phyloP scores from a whole-genome alignment of 2,888 invertebrate genomes.

The Cerceris ruficornis region DNA sequence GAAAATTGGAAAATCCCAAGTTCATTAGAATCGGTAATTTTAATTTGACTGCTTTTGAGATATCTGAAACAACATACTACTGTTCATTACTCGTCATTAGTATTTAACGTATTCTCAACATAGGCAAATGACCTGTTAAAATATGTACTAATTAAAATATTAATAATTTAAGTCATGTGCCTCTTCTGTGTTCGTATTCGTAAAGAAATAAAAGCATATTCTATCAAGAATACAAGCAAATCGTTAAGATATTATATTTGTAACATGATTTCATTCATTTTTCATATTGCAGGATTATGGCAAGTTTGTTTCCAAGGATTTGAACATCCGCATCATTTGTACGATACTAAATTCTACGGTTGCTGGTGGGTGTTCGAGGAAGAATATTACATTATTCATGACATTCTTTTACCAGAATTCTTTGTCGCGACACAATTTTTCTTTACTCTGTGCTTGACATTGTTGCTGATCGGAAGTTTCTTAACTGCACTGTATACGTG shows the following conservation, averaged over 20 bases:
- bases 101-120: not conserved
- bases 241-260: not conserved
- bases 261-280: not conserved
- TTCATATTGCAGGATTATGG: slow-evolving; percentile 91
- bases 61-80: not conserved
- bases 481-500: slow-evolving; percentile 89
- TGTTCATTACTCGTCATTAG: slow-evolving; percentile 1
- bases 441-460: slow-evolving; percentile 93
- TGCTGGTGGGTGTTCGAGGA: slow-evolving; percentile 99
- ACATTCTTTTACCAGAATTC: slow-evolving; percentile 94
- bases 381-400: slow-evolving; percentile 96
- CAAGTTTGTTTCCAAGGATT: slow-evolving; percentile 96
- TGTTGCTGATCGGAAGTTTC: slow-evolving; percentile 89
- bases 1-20: slow-evolving; percentile 88
- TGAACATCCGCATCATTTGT: slow-evolving; percentile 92
- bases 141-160: too few species aligned
- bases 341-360: slow-evolving; percentile 91
- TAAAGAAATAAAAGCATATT: too few species aligned
- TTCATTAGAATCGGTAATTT: slow-evolving; percentile 90
- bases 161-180: too few species aligned
- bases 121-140: not conserved
- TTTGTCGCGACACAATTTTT: slow-evolving; percentile 97
- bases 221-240: not conserved
- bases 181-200: too few species aligned
- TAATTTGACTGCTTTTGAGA: slow-evolving; percentile 70